Conservation (phyloP, 2,797 vertebrate species). For the Paratrypauchen microcephalus region DNA sequence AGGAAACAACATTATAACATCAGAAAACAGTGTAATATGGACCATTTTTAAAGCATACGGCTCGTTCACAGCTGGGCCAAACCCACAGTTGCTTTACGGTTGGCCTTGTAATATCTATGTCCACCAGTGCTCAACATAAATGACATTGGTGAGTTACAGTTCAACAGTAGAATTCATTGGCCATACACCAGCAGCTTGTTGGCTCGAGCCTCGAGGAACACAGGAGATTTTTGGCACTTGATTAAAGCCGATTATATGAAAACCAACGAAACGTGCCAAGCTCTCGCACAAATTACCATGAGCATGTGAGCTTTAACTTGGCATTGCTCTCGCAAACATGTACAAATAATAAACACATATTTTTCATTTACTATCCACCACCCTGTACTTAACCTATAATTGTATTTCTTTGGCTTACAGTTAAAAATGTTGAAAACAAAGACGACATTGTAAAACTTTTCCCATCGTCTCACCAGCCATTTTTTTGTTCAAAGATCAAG, state of each 20-base stretch:
- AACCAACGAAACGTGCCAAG: background rate
- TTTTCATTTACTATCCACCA: conserved; percentile 25
- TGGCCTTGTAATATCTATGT: conserved; percentile 5
- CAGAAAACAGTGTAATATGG: too few relatives aligned
- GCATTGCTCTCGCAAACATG: background rate
- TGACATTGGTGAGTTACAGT: background rate
- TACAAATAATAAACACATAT: conserved; percentile 9
- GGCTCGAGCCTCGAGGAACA: background rate
- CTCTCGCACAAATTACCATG: conserved; percentile 8
- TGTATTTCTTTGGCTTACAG: conserved; percentile 27
- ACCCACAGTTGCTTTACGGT: background rate
- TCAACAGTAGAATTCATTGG: conserved; percentile 5
- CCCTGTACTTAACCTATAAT: conserved; percentile 50
- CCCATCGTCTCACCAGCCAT: too few relatives aligned
- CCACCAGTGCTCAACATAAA: background rate
- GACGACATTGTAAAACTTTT: conserved; percentile 54
- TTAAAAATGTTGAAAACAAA: conserved; percentile 28
- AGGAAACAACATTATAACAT: too few relatives aligned
- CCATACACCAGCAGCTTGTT: conserved; percentile 1
- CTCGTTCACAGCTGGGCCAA: background rate
- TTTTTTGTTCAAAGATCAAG: too few relatives aligned
- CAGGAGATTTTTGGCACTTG: conserved; percentile 13
- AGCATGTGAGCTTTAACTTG: conserved; percentile 2
- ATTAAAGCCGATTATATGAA: conserved; percentile 7
- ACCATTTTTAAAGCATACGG: background rate